These are phyloP conservation scores for Andricus grossulariae DNA, from an alignment of 1,140 invertebrate species.

Conservation along the genomic window DNA sequence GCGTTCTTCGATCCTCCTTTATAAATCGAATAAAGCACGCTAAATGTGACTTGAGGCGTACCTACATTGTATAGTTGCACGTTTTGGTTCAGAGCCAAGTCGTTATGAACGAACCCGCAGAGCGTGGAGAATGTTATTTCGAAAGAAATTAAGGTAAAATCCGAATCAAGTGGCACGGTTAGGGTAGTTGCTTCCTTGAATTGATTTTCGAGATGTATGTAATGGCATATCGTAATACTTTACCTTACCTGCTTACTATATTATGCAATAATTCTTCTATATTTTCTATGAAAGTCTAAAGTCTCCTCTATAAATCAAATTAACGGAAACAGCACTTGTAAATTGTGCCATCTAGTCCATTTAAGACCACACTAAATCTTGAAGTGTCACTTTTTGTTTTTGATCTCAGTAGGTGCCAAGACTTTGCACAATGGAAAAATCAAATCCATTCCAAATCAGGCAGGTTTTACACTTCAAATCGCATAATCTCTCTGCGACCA, in stretches of 20 bases:
- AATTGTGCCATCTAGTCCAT: no score
- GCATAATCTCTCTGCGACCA: no score
- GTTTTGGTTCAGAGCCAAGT: constrained; percentile 47
- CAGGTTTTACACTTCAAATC: no score
- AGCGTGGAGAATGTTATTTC: constrained; percentile 54
- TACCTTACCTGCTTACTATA: background rate
- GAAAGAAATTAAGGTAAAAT: constrained; percentile 43
- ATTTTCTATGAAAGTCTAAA: no score
- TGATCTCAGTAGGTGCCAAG: no score
- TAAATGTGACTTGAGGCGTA: constrained; percentile 43
- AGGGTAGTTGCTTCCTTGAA: constrained; percentile 17
- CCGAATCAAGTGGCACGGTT: constrained; percentile 21
- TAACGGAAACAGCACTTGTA: no score
- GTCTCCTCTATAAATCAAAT: no score
- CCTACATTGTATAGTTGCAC: constrained; percentile 30
- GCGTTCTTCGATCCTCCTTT: constrained; percentile 38
- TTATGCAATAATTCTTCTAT: no score
- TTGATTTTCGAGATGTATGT: background rate
- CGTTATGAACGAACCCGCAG: constrained; percentile 42
- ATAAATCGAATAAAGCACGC: constrained; percentile 42
- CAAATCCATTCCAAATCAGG: no score
- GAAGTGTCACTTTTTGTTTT: no score
- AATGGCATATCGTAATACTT: constrained; percentile 9
- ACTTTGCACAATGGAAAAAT: no score
- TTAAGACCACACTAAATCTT: no score